Evolutionary conservation across 2,888 invertebrate genomes (phyloP).

Genomic region (Drosophila mettleri): DNA sequence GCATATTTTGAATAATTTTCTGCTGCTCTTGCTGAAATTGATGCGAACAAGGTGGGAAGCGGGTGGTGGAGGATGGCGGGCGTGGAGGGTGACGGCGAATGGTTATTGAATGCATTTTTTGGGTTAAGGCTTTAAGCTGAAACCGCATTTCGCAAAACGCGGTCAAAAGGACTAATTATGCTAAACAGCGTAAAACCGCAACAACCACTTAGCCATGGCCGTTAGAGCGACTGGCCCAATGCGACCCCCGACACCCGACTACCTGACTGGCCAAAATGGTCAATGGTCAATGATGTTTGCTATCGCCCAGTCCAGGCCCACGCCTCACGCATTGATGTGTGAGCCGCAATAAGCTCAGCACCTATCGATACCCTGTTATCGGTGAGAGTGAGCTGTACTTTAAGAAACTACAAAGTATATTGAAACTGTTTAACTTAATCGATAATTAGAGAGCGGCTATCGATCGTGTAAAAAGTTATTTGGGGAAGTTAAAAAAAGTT

Average conservation of each 20-base stretch:
- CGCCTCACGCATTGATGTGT: not conserved
- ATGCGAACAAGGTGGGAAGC: not conserved
- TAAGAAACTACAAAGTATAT: not conserved
- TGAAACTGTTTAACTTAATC: not conserved
- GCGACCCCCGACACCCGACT: not conserved
- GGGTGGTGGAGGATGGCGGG: not conserved
- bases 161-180: slow-evolving; percentile 81
- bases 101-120: slow-evolving; percentile 35
- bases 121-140: slow-evolving; percentile 33
- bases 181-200: slow-evolving; percentile 78
- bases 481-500: too few species aligned
- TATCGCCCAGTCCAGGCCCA: not conserved
- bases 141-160: slow-evolving; percentile 73
- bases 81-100: not conserved
- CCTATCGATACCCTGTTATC: slow-evolving; percentile 2
- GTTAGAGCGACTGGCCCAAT: slow-evolving; percentile 13
- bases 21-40: slow-evolving; percentile 10
- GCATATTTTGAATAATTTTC: slow-evolving; percentile 19
- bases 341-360: not conserved
- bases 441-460: not conserved
- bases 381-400: too few species aligned
- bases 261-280: not conserved
- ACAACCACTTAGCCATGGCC: slow-evolving; percentile 70
- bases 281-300: slow-evolving; percentile 15
- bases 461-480: not conserved